These are phyloP conservation scores for Chiridota heheva DNA, from an alignment of 35 echinoderm and acorn worm genomes.

Conservation along the genomic window DNA sequence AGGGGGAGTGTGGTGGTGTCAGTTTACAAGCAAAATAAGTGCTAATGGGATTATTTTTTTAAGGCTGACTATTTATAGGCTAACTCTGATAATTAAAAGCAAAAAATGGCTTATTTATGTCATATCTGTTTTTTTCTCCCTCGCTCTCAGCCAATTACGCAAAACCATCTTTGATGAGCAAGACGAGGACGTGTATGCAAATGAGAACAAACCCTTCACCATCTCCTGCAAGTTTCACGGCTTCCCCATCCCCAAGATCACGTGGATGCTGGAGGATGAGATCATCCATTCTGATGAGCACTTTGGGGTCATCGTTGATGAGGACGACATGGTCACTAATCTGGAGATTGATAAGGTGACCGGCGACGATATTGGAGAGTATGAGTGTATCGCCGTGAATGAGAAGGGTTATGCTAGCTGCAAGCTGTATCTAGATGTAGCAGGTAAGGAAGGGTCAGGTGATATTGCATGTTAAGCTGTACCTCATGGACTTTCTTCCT, in stretches of 20 bases:
- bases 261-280: constrained; percentile 86
- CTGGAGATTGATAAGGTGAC: constrained; percentile 65
- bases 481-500: not conserved
- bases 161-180: constrained; percentile 66
- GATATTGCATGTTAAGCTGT: not conserved
- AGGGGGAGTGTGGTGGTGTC: no score
- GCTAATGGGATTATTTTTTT: no score
- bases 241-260: constrained; percentile 62
- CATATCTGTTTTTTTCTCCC: no score
- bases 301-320: constrained; percentile 39
- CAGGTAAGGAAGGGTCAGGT: constrained; percentile 73
- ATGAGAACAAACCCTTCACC: constrained; percentile 49
- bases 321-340: constrained; percentile 49
- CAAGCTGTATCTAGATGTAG: constrained; percentile 86
- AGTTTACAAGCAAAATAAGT: no score
- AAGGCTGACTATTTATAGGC: no score
- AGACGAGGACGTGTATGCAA: constrained; percentile 79
- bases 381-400: constrained; percentile 89
- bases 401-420: constrained; percentile 63
- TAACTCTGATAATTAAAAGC: no score
- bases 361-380: constrained; percentile 88
- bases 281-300: constrained; percentile 43
- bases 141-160: no score
- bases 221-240: constrained; percentile 64
- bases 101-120: no score